Conservation (phyloP, 2,888 invertebrate genomes). For the Rhodophaea formosa region DNA sequence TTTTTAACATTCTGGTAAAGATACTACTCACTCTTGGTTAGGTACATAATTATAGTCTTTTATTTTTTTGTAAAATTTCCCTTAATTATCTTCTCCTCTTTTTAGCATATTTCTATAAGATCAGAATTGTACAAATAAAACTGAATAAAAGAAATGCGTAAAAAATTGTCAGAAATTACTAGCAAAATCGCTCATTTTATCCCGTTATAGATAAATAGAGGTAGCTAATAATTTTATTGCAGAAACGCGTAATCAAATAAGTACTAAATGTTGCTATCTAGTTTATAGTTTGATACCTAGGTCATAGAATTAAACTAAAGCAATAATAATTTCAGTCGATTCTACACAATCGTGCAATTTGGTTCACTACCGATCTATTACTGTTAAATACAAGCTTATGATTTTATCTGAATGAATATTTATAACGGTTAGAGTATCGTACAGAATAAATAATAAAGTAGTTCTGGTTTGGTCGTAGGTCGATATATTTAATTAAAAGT, state of each 20-base stretch:
- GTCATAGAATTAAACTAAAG: background rate
- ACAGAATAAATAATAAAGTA: no score
- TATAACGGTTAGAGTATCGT: background rate
- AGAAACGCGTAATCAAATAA: background rate
- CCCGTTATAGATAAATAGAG: background rate
- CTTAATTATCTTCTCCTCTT: no score
- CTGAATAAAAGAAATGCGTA: background rate
- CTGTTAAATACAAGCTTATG: constrained; percentile 5
- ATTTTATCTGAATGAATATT: constrained; percentile 7
- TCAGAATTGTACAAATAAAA: no score
- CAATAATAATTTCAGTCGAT: background rate
- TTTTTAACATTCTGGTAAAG: no score
- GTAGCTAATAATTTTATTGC: background rate
- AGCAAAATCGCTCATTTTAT: no score
- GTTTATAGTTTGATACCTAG: background rate
- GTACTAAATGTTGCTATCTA: background rate
- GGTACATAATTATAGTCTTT: no score
- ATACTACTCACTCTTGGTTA: no score
- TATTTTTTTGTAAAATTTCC: no score
- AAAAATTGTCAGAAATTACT: background rate
- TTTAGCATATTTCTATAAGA: no score
- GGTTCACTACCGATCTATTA: background rate
- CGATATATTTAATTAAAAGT: background rate
- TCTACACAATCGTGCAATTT: background rate
- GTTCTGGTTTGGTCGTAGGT: background rate